Percentiles rank a stretch among this genome's conserved stretches.
Evolutionary conservation across 2,113 vertebrate genomes (phyloP).

Genomic region (Malurus melanocephalus): DNA sequence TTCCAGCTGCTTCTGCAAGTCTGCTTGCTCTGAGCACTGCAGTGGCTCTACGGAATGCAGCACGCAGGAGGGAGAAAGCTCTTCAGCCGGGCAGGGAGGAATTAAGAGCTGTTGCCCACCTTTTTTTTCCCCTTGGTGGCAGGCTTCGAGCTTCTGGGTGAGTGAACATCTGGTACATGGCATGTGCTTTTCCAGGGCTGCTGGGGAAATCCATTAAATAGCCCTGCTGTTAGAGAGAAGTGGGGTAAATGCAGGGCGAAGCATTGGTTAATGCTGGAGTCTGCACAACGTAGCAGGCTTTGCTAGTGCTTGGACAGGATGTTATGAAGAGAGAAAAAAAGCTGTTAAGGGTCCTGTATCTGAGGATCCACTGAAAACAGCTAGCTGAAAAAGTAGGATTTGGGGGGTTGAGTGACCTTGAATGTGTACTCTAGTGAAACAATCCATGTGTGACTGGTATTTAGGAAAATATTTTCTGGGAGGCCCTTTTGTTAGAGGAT

Average conservation of each 20-base stretch:
- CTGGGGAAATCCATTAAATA: not conserved
- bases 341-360: not conserved
- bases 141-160: not conserved
- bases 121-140: not conserved
- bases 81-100: not conserved
- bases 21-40: conserved; percentile 30
- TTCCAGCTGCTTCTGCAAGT: not conserved
- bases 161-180: not conserved
- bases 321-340: not conserved
- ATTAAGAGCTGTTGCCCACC: not conserved
- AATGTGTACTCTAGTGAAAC: not conserved
- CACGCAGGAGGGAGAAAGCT: not conserved
- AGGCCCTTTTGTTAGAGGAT: not conserved
- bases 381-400: not conserved
- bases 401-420: conserved; percentile 32
- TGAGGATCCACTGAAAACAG: not conserved
- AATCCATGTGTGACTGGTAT: not conserved
- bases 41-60: conserved; percentile 20
- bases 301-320: not conserved
- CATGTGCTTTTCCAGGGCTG: not conserved
- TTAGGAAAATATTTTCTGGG: not conserved
- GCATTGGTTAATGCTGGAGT: not conserved
- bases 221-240: not conserved
- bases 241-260: not conserved
- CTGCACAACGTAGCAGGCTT: not conserved